Conservation (phyloP, 2,888 invertebrate species). For the Epinotia brunnichana region DNA sequence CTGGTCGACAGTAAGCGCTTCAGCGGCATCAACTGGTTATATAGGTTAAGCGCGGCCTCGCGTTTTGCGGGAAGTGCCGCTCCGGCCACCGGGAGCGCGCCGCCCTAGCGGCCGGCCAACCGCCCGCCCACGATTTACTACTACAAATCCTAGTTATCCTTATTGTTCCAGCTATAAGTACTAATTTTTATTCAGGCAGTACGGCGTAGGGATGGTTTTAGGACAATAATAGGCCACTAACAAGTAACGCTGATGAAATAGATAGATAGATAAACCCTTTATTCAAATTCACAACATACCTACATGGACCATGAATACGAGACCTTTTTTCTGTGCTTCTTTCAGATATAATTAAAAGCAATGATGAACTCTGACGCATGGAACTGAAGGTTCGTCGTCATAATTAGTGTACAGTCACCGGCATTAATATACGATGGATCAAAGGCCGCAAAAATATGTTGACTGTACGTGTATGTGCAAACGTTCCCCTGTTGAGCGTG, state of each 20-base stretch:
- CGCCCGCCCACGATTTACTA: conserved; percentile 8
- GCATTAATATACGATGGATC: no score
- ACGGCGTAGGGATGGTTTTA: neutral
- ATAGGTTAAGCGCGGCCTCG: conserved; percentile 75
- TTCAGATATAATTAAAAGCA: no score
- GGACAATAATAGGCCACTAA: neutral
- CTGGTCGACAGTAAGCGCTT: conserved; percentile 74
- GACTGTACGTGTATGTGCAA: no score
- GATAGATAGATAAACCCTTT: no score
- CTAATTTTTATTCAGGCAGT: neutral
- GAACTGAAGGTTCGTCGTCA: no score
- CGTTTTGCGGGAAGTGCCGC: conserved; percentile 66
- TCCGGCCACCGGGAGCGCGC: conserved; percentile 27
- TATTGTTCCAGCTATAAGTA: neutral
- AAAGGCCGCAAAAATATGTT: no score
- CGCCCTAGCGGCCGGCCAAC: conserved; percentile 2
- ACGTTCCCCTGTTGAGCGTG: no score
- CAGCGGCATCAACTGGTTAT: conserved; percentile 72
- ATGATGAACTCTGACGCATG: no score
- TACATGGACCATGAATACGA: no score
- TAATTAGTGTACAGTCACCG: no score
- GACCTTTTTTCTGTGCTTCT: no score
- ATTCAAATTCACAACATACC: no score
- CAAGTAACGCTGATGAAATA: neutral
- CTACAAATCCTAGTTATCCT: neutral